Conservation (phyloP, 1,140 invertebrate genomes). For the Pseudomyrmex sp. region DNA sequence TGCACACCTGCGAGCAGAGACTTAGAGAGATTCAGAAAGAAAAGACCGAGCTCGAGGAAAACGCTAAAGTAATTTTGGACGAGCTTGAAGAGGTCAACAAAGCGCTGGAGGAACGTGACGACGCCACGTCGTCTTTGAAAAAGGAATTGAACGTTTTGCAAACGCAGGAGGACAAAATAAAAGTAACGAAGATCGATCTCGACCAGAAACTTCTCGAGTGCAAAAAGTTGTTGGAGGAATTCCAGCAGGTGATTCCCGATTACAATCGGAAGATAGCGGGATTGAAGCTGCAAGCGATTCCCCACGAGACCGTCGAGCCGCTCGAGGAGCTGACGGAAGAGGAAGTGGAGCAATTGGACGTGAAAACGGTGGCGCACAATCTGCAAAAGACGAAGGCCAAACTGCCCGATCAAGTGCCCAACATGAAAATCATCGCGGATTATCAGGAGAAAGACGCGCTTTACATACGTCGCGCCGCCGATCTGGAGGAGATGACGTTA, state of each 20-base stretch:
- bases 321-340: conserved; percentile 87
- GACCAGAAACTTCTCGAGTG: conserved; percentile 91
- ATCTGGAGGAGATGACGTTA: conserved; percentile 93
- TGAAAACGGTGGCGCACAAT: conserved; percentile 77
- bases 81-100: conserved; percentile 83
- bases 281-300: conserved; percentile 90
- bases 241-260: conserved; percentile 86
- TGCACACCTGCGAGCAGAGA: conserved; percentile 87
- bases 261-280: conserved; percentile 86
- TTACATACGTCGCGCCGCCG: conserved; percentile 91
- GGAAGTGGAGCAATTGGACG: conserved; percentile 86
- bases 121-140: conserved; percentile 86
- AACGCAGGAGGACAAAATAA: conserved; percentile 89
- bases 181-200: conserved; percentile 90
- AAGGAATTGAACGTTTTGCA: conserved; percentile 87
- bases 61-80: conserved; percentile 86
- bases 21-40: conserved; percentile 87
- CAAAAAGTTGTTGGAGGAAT: conserved; percentile 88
- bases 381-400: conserved; percentile 77
- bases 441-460: conserved; percentile 90
- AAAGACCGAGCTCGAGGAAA: conserved; percentile 86
- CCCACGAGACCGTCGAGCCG: conserved; percentile 83
- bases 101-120: conserved; percentile 84
- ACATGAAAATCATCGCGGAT: conserved; percentile 85
- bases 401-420: conserved; percentile 79